Evolutionary conservation across 2,113 vertebrate species (phyloP), one percentile per base, ranked within the genome.

Genomic region (Murina feae): DNA sequence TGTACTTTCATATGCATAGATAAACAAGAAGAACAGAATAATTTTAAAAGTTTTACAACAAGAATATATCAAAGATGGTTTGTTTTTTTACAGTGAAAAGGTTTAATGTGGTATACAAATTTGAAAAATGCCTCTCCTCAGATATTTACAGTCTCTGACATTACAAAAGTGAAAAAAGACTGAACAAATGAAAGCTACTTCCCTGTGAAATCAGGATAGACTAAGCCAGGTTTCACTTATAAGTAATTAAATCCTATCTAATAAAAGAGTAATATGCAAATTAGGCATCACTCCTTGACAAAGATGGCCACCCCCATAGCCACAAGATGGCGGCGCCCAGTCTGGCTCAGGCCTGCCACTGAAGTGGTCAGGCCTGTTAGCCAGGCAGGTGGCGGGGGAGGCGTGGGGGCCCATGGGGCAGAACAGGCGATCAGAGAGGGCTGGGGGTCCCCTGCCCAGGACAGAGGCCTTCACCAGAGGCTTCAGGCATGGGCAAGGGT

Each of bases 221-320:
- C 1, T 7, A 39, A 87, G 39, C 21, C 72, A 81, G 49, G 5
- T 76, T 95, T 78, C 63, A 44, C 71, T 85, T 71, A 85, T 78
- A 76, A 96, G 85, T 88, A 86, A 91, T 42, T 65, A 83, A 89
- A 78, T n/a, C n/a, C n/a, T n/a, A n/a, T n/a, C n/a, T n/a, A n/a
- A n/a, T n/a, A n/a, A n/a, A n/a, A n/a, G n/a, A n/a, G n/a, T n/a
- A n/a, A n/a, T n/a, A n/a, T n/a, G n/a, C n/a, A n/a, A n/a, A n/a
- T n/a, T n/a, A n/a, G n/a, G n/a, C n/a, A n/a, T n/a, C n/a, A n/a
- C n/a, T n/a, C n/a, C n/a, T n/a, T n/a, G n/a, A n/a, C n/a, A n/a
- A n/a, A n/a, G n/a, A n/a, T n/a, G n/a, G n/a, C n/a, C n/a, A n/a
- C n/a, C n/a, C n/a, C n/a, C n/a, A n/a, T n/a, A n/a, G n/a, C n/a